Base-by-base conservation (phyloP, 1,140 invertebrate genomes). In the Camponotus pennsylvanicus region DNA sequence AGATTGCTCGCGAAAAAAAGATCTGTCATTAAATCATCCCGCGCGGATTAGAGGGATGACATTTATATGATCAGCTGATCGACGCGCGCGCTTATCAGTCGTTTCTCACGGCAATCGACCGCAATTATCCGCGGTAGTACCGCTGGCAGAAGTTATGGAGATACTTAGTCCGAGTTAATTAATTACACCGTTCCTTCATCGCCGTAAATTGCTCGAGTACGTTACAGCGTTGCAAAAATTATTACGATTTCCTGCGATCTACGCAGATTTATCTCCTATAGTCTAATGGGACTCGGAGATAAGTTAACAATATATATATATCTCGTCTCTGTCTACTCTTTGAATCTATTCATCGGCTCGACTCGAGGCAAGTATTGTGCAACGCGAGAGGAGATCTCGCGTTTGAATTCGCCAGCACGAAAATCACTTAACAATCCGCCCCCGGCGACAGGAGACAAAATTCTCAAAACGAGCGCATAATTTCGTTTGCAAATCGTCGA, bases 161-260 rank as follows among this genome's bases (percentile, higher is more conserved):
- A 83, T 83, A 83, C 79, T 83, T 83, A 83, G 55, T 73, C 37
- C 69, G 55, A 61, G 55, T 83, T 83, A 83, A 83, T 83, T 83
- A 83, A 83, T 83, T 83, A 83, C 69, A 61, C 27, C n/a, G 69
- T 69, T 57, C 18, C 79, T 73, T 71, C 79, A 59, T 82, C 67
- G 40, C 55, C 40, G 69, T 75, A 83, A 83, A 83, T 59, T 75
- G 79, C 8, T 27, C 55, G 40, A 61, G 79, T 40, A 49, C 3
- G 52, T 32, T 61, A 57, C 1, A 40, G 27, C 11, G 32, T 42
- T 40, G 63, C 64, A 57, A 82, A 71, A 82, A 71, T 55, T 75
- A 83, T 83, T 73, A 73, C 69, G 69, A 75, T 83, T 83, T 83
- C 55, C 69, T 75, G 69, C 69, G 79, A 63, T 83, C 34, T 32